phyloP scores from a whole-genome alignment of 1,140 invertebrate species.

The Lerema accius region DNA sequence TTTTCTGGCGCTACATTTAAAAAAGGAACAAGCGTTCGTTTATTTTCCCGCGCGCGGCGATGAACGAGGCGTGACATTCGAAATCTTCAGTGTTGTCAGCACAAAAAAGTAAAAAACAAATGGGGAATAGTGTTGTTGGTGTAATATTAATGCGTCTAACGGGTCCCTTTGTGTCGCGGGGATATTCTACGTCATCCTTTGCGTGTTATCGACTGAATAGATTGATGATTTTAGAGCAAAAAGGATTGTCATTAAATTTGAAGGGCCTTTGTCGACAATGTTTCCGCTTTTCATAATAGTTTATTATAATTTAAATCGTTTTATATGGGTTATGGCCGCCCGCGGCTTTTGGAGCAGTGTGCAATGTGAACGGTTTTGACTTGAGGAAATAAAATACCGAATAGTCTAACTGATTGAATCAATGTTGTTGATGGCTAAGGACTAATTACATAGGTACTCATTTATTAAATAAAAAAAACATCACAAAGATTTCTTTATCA shows the following conservation, averaged over 20 bases:
- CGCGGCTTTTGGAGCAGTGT: conserved; percentile 5
- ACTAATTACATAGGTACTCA: no score
- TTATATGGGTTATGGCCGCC: conserved; percentile 13
- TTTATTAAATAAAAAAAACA: no score
- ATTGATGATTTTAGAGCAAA: conserved; percentile 56
- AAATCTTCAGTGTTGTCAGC: conserved; percentile 67
- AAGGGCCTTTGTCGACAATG: conserved; percentile 34
- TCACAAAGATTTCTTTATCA: no score
- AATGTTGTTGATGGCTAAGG: no score
- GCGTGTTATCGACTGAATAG: conserved; percentile 47
- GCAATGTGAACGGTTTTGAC: conserved; percentile 4
- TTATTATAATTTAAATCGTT: conserved; percentile 21
- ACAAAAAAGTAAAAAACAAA: conserved; percentile 56
- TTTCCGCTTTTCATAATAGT: conserved; percentile 36
- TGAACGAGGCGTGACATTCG: conserved; percentile 74
- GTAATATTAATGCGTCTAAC: conserved; percentile 70
- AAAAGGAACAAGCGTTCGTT: conserved; percentile 56
- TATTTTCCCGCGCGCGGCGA: conserved; percentile 64
- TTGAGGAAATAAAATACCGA: conserved; percentile 3
- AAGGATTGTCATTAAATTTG: conserved; percentile 53
- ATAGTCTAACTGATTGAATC: no score
- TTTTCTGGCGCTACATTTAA: conserved; percentile 54
- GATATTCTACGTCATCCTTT: conserved; percentile 46
- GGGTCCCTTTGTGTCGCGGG: conserved; percentile 55
- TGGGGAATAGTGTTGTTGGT: conserved; percentile 57